phyloP scores from a whole-genome alignment of 2,113 vertebrate genomes.

The Ciconia stormi region DNA sequence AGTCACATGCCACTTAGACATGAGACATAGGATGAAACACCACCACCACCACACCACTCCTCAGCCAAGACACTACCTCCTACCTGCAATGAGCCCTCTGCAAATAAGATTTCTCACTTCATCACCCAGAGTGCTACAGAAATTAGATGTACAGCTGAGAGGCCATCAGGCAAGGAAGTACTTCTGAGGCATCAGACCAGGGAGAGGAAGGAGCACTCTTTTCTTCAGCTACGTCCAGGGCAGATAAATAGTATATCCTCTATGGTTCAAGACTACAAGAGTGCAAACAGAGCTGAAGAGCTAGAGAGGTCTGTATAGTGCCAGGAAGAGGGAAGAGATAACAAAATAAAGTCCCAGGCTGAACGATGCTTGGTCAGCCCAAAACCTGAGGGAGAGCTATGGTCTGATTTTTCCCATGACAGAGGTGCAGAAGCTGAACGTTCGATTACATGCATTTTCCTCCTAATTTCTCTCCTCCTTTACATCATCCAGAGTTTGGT shows the following conservation, averaged over 20 bases:
- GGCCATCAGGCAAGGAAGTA: background rate
- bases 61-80: background rate
- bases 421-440: background rate
- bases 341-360: background rate
- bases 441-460: background rate
- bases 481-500: background rate
- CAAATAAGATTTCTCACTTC: background rate
- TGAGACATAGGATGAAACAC: background rate
- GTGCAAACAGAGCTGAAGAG: background rate
- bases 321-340: background rate
- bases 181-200: background rate
- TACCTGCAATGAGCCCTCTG: background rate
- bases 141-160: background rate
- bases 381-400: background rate
- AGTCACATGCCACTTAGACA: background rate
- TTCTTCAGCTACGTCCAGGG: background rate
- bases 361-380: background rate
- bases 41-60: background rate
- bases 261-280: background rate
- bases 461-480: background rate
- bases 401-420: background rate
- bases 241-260: background rate
- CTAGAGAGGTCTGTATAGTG: background rate
- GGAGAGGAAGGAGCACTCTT: background rate
- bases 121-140: background rate